A percentile compares a stretch with the other conserved stretches of the same genome.
Conservation (phyloP, 2,888 invertebrate genomes). For the Dastarcus helophoroides region DNA sequence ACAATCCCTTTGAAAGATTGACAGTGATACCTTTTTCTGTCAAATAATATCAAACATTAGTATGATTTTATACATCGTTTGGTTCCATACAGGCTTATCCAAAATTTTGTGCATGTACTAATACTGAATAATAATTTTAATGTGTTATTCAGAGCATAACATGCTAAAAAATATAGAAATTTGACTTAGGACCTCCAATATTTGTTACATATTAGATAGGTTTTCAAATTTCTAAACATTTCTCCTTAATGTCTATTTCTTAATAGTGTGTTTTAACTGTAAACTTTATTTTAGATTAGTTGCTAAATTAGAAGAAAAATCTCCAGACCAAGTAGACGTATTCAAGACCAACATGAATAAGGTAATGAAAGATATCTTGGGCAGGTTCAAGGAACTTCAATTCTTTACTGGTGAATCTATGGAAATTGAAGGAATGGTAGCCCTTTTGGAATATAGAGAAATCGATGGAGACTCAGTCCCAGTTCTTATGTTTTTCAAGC, state of each 20-base stretch:
- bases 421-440: slow-evolving; percentile 92
- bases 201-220: no score
- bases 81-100: no score
- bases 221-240: no score
- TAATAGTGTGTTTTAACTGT: slow-evolving; percentile 5
- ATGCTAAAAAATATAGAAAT: slow-evolving; percentile 21
- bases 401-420: slow-evolving; percentile 89
- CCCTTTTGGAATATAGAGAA: slow-evolving; percentile 85
- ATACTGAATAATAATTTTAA: slow-evolving; percentile 27
- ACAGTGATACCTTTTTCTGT: no score
- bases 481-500: slow-evolving; percentile 91
- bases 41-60: no score
- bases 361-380: slow-evolving; percentile 83
- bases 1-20: no score
- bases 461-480: slow-evolving; percentile 73
- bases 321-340: slow-evolving; percentile 74
- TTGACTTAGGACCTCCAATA: no score
- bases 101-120: slow-evolving; percentile 27
- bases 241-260: no score
- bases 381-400: slow-evolving; percentile 84
- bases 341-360: slow-evolving; percentile 90
- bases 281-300: slow-evolving; percentile 49
- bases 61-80: no score
- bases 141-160: slow-evolving; percentile 28
- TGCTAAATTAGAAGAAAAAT: slow-evolving; percentile 64